Conservation (phyloP, 2,888 invertebrate genomes). For the Epicampocera succincta region DNA sequence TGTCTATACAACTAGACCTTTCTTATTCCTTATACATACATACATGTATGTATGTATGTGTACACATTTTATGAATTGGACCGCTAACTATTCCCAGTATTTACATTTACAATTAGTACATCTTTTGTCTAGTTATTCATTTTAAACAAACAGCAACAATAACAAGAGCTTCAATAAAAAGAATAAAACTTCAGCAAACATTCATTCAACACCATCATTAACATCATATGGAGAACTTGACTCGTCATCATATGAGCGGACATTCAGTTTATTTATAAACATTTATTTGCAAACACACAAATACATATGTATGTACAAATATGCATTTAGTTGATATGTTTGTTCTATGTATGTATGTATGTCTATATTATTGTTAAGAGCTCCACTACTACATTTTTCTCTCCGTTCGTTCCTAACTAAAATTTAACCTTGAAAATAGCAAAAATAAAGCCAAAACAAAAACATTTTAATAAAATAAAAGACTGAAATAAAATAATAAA, state of each 20-base stretch:
- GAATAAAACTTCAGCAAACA: slow-evolving; percentile 39
- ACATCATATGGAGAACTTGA: slow-evolving; percentile 36
- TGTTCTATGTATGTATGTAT: background rate
- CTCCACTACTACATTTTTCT: slow-evolving; percentile 47
- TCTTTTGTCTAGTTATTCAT: background rate
- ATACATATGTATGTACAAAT: background rate
- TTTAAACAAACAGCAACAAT: slow-evolving; percentile 15
- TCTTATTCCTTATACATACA: too few relatives aligned
- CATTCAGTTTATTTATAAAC: background rate
- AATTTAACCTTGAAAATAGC: slow-evolving; percentile 79
- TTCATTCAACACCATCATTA: slow-evolving; percentile 11
- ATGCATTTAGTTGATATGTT: background rate
- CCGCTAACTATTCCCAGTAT: too few relatives aligned
- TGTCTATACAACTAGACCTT: too few relatives aligned
- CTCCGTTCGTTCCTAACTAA: slow-evolving; percentile 71
- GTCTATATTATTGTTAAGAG: slow-evolving; percentile 14
- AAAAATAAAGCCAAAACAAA: slow-evolving; percentile 71
- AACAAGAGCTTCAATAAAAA: background rate
- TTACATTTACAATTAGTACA: too few relatives aligned
- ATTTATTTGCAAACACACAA: background rate
- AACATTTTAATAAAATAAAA: slow-evolving; percentile 73
- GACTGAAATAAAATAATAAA: slow-evolving; percentile 50
- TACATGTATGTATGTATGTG: too few relatives aligned
- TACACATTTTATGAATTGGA: too few relatives aligned
- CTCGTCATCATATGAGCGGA: slow-evolving; percentile 35